phyloP scores from a whole-genome alignment of 2,797 vertebrate species.

The Betta splendens region DNA sequence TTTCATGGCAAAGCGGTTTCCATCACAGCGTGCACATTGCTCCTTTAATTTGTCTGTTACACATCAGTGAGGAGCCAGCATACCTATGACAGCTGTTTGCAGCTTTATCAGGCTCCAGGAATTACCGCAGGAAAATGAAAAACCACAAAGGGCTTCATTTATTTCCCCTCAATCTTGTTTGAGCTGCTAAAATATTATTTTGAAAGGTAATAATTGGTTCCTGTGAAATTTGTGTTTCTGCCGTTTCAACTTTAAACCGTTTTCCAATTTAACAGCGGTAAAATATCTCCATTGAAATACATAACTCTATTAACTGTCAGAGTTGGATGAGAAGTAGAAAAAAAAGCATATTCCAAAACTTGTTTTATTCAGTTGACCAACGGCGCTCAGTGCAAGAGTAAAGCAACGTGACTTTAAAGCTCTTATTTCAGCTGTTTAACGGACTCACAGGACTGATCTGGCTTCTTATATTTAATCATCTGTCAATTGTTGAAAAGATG shows the following conservation, averaged over 20 bases:
- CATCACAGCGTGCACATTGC: constrained; percentile 66
- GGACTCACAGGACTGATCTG: not conserved
- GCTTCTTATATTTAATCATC: constrained; percentile 5
- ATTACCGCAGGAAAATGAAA: constrained; percentile 68
- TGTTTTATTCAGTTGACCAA: constrained; percentile 59
- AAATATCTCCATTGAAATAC: constrained; percentile 22
- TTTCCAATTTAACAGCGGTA: constrained; percentile 33
- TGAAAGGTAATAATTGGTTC: constrained; percentile 66
- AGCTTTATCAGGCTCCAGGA: constrained; percentile 59
- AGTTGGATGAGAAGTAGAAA: constrained; percentile 9
- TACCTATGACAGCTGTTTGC: constrained; percentile 55
- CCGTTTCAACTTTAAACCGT: constrained; percentile 45
- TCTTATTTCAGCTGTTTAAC: constrained; percentile 1
- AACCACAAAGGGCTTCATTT: constrained; percentile 37
- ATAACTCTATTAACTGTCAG: constrained; percentile 13
- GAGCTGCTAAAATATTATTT: constrained; percentile 53
- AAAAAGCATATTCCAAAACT: constrained; percentile 12
- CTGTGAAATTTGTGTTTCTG: constrained; percentile 53
- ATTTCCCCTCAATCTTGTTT: constrained; percentile 32
- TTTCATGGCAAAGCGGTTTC: constrained; percentile 81
- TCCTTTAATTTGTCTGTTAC: constrained; percentile 71
- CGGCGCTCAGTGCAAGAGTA: constrained; percentile 6
- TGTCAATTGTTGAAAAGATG: not conserved
- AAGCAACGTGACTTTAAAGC: constrained; percentile 1
- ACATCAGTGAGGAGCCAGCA: constrained; percentile 54